Evolutionary conservation across 2,113 vertebrate species (phyloP).

Genomic region (Galemys pyrenaicus): DNA sequence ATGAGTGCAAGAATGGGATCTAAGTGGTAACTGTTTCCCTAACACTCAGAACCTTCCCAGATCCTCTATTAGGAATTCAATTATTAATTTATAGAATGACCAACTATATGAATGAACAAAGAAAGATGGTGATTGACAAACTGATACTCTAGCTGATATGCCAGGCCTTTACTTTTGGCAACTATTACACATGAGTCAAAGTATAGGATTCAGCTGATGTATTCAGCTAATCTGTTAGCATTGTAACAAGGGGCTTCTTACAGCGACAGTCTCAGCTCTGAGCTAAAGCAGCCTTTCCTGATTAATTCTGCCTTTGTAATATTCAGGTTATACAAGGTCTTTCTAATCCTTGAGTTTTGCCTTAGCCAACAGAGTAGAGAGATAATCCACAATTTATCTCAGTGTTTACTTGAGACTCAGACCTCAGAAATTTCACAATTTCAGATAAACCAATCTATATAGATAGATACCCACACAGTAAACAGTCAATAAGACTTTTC

Average conservation of each 20-base stretch:
- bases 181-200: neutral
- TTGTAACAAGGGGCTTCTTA: neutral
- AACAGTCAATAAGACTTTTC: slow-evolving; percentile 57
- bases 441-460: neutral
- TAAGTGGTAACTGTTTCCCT: neutral
- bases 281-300: neutral
- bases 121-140: neutral
- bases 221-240: neutral
- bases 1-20: neutral
- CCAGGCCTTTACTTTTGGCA: neutral
- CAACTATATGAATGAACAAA: neutral
- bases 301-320: neutral
- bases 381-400: neutral
- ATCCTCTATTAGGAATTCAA: neutral
- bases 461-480: slow-evolving; percentile 8
- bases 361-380: neutral
- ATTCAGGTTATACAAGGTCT: neutral
- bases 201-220: neutral
- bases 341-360: neutral
- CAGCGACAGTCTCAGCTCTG: neutral
- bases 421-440: neutral
- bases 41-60: neutral
- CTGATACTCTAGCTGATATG: neutral
- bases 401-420: neutral
- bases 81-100: neutral